Evolutionary conservation across 2,797 vertebrate genomes (phyloP).

Genomic region (Tangara arthus): DNA sequence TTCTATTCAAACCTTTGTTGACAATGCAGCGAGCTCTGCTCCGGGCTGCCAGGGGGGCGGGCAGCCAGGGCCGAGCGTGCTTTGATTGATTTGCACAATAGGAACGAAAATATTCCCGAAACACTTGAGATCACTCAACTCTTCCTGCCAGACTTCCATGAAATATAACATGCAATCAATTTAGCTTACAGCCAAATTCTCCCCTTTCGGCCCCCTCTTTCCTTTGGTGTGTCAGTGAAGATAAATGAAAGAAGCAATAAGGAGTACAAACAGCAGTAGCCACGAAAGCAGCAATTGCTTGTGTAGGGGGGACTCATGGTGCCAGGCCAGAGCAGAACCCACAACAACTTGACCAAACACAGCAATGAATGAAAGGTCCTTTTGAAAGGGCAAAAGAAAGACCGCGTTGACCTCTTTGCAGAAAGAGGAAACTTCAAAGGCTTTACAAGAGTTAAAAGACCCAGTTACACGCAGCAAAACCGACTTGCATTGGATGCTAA

Average conservation of each 20-base stretch:
- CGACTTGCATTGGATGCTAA: constrained; percentile 10
- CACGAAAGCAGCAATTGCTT: constrained; percentile 57
- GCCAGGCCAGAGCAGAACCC: constrained; percentile 58
- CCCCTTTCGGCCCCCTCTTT: constrained; percentile 45
- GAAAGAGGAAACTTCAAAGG: constrained; percentile 66
- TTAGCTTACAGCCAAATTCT: constrained; percentile 70
- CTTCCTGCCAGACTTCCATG: constrained; percentile 65
- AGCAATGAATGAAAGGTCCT: constrained; percentile 67
- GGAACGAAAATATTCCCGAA: constrained; percentile 61
- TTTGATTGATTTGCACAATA: constrained; percentile 65
- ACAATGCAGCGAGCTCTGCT: constrained; percentile 9
- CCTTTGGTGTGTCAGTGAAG: constrained; percentile 71
- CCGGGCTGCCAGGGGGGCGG: background rate
- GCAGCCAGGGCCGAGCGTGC: background rate
- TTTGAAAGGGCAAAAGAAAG: constrained; percentile 66
- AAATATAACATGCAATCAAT: constrained; percentile 73
- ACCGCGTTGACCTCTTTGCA: constrained; percentile 59
- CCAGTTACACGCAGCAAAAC: constrained; percentile 27
- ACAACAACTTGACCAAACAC: constrained; percentile 70
- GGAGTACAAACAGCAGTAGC: constrained; percentile 65
- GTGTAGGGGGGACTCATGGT: constrained; percentile 28
- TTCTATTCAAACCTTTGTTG: constrained; percentile 45
- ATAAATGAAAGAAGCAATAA: constrained; percentile 70
- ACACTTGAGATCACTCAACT: constrained; percentile 51
- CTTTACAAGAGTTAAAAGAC: constrained; percentile 53